Evolutionary conservation across 2,113 vertebrate genomes (phyloP), one percentile per base, ranked within the genome.

Genomic region (Rhinolophus sinicus): DNA sequence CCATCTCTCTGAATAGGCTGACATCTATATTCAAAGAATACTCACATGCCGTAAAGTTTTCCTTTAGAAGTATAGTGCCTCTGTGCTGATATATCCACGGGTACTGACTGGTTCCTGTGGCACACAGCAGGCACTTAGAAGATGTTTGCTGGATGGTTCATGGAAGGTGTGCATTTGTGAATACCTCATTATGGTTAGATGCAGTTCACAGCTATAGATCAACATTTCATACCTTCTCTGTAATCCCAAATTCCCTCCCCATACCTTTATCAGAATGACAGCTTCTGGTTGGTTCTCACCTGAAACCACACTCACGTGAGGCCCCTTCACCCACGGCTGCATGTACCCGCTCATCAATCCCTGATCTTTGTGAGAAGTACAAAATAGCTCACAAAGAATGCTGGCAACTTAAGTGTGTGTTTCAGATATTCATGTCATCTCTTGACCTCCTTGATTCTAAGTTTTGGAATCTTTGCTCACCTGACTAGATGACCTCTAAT

Each of bases 11-110:
- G 30, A 88, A 84, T 6, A 86, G 58, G n/a, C 22, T 92, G 15
- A 60, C 3, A 1, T 69, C 9, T 47, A 13, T 35, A 44, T 11
- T 19, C 33, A 84, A 76, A 76, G 28, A 72, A 60, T 60, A 26
- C 47, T 50, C 10, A 15, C 47, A 28, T 21, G 14, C 64, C n/a
- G 5, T 52, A 40, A 60, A 2, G 60, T 85, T 58, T 91, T 85
- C 21, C 50, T 40, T 64, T 21, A 40, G 47, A 18, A 28, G 6
- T 24, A 0, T 35, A 8, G 18, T 47, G 6, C 24, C 60, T 47
- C 38, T 88, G 30, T 35, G n/a, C 58, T 15, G 21, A 24, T 9
- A 38, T 0, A 18, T 30, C 7, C 21, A 1, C 1, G 0, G 19
- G 4, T 2, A 2, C 5, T 52, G 54, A 58, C 77, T 33, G 1